Evolutionary conservation across 2,797 vertebrate genomes (phyloP).

Genomic region (Gouania willdenowi): DNA sequence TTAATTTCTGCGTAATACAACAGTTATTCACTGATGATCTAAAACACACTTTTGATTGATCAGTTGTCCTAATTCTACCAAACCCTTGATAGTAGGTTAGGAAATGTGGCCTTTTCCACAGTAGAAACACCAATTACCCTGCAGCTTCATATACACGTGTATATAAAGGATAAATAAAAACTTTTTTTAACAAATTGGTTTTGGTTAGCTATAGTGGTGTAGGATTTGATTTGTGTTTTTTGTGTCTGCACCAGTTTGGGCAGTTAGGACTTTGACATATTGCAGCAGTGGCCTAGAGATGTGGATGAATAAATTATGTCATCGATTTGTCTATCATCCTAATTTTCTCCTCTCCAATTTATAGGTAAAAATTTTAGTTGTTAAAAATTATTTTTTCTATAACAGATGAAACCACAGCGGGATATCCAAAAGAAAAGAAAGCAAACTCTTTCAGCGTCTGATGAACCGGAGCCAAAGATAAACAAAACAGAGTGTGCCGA

Average conservation of each 20-base stretch:
- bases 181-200: slow-evolving; percentile 8
- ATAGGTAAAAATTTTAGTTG: too few species aligned
- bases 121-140: too few species aligned
- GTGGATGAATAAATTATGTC: too few species aligned
- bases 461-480: slow-evolving; percentile 86
- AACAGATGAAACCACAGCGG: slow-evolving; percentile 77
- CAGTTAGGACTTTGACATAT: too few species aligned
- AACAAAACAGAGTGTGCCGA: slow-evolving; percentile 75
- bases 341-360: too few species aligned
- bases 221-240: slow-evolving; percentile 2
- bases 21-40: slow-evolving; percentile 17
- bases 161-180: too few species aligned
- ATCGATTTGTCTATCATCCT: too few species aligned
- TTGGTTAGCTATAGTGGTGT: slow-evolving; percentile 9
- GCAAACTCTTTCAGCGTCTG: slow-evolving; percentile 64
- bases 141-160: too few species aligned
- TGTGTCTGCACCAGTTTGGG: too few species aligned
- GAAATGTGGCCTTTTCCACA: slow-evolving; percentile 15
- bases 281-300: too few species aligned
- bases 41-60: slow-evolving; percentile 13
- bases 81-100: slow-evolving; percentile 16
- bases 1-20: slow-evolving; percentile 29
- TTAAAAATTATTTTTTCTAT: slow-evolving; percentile 17
- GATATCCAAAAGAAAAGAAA: slow-evolving; percentile 81
- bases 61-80: slow-evolving; percentile 19